A percentile compares a stretch with the other conserved stretches of the same genome.
Evolutionary conservation across 2,797 vertebrate species (phyloP).

Genomic region (Darevskia mixta): DNA sequence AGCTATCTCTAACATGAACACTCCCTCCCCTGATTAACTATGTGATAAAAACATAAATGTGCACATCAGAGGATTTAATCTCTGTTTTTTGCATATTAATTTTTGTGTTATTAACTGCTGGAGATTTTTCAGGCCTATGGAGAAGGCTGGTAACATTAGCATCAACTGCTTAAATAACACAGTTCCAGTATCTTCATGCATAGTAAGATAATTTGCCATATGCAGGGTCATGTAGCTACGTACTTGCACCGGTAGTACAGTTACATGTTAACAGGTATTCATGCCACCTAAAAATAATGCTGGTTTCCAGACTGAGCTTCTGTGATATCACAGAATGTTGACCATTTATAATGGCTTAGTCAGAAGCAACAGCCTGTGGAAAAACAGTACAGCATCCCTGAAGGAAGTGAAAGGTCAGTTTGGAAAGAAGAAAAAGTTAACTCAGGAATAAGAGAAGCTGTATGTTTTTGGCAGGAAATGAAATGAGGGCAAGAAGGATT

Average conservation of each 20-base stretch:
- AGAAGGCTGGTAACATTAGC: neutral
- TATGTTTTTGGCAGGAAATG: neutral
- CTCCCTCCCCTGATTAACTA: slow-evolving; percentile 69
- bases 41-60: slow-evolving; percentile 74
- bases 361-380: neutral
- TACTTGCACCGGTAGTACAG: neutral
- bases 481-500: too few species aligned
- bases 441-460: neutral
- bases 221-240: neutral
- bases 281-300: neutral
- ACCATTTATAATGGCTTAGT: neutral
- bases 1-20: slow-evolving; percentile 63
- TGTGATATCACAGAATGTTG: neutral
- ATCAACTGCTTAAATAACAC: neutral
- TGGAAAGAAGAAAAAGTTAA: neutral
- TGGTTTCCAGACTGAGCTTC: too few species aligned
- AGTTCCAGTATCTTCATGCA: neutral
- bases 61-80: slow-evolving; percentile 69
- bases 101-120: slow-evolving; percentile 6
- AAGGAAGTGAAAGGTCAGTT: neutral
- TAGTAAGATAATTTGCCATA: neutral
- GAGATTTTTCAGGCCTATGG: neutral
- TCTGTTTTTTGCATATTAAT: slow-evolving; percentile 53
- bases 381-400: neutral
- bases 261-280: neutral